These are phyloP conservation scores for Synanthedon vespiformis DNA, from an alignment of 2,888 invertebrate species.

Conservation along the genomic window DNA sequence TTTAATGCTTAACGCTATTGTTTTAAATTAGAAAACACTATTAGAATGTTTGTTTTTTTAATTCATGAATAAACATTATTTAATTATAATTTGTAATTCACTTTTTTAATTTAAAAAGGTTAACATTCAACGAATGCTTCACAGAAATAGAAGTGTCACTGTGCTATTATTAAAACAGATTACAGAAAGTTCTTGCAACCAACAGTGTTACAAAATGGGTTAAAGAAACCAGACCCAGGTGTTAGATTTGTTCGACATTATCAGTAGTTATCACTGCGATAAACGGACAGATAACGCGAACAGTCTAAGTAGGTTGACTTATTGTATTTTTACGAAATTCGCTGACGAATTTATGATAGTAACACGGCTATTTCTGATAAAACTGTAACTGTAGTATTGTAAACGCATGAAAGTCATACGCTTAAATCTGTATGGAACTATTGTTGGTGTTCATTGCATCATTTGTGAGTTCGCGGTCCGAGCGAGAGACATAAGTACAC, in stretches of 20 bases:
- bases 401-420: constrained; percentile 22
- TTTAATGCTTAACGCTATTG: too few relatives aligned
- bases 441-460: constrained; percentile 42
- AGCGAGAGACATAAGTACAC: constrained; percentile 26
- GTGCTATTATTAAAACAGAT: constrained; percentile 34
- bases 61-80: too few relatives aligned
- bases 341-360: constrained; percentile 7
- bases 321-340: constrained; percentile 4
- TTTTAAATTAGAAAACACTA: too few relatives aligned
- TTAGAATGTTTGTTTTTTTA: too few relatives aligned
- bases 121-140: constrained; percentile 2
- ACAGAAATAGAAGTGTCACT: constrained; percentile 42
- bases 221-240: constrained; percentile 12
- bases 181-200: constrained; percentile 5
- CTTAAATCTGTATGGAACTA: constrained; percentile 42
- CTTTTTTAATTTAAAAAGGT: too few relatives aligned
- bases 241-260: constrained; percentile 4
- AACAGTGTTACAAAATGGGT: constrained; percentile 36
- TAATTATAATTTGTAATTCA: too few relatives aligned
- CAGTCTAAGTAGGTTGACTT: not conserved
- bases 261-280: constrained; percentile 38
- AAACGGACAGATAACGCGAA: constrained; percentile 35
- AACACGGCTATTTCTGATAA: constrained; percentile 16
- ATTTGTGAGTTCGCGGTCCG: constrained; percentile 23
- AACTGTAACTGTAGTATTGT: constrained; percentile 1